A percentile compares a stretch with the other conserved stretches of the same genome.
phyloP scores from a whole-genome alignment of 2,113 vertebrate species.

The Cheirogaleus medius region DNA sequence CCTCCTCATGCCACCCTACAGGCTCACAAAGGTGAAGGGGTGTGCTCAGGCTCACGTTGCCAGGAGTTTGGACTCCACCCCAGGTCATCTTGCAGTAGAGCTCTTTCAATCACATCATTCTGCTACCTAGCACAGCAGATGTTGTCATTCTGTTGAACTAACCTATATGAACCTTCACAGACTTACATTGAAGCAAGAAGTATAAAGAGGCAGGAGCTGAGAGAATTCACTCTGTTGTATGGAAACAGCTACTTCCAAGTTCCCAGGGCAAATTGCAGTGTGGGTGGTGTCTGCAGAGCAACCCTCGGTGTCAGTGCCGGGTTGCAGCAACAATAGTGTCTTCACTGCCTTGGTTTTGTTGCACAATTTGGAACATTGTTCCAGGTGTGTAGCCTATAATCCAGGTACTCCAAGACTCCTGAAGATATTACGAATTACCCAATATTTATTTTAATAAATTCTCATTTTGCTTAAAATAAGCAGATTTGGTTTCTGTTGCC shows the following conservation, averaged over 20 bases:
- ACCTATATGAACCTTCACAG: neutral
- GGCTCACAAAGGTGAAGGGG: neutral
- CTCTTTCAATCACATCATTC: neutral
- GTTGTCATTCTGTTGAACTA: neutral
- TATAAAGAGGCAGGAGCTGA: neutral
- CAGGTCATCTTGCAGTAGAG: neutral
- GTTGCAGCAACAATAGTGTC: neutral
- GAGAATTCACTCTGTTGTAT: neutral
- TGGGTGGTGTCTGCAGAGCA: neutral
- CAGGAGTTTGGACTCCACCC: neutral
- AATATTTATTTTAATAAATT: conserved; percentile 6
- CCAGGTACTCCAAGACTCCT: neutral
- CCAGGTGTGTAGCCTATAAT: neutral
- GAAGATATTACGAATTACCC: neutral
- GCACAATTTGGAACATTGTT: neutral
- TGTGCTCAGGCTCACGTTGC: neutral
- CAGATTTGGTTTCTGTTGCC: neutral
- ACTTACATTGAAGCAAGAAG: neutral
- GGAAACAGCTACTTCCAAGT: neutral
- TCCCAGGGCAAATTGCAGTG: neutral
- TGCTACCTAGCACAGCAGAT: neutral
- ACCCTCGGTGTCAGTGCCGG: neutral
- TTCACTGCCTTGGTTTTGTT: neutral
- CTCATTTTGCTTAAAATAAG: neutral
- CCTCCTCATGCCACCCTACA: neutral